A percentile compares a stretch with the other conserved stretches of the same genome.
phyloP scores from a whole-genome alignment of 2,797 vertebrate species.

The Potorous gilbertii region DNA sequence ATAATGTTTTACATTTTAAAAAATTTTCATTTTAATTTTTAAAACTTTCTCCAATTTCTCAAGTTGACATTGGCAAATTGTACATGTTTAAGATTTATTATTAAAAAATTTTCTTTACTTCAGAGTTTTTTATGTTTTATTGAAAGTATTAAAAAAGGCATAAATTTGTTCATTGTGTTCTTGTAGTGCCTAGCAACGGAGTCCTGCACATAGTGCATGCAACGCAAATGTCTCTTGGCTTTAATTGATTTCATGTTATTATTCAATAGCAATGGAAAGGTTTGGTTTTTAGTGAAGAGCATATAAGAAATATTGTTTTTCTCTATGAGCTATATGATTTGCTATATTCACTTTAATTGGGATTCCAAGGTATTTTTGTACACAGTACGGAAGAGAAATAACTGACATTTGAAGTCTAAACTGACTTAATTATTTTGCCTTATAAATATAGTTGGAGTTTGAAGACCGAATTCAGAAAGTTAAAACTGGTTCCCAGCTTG shows the following conservation, averaged over 20 bases:
- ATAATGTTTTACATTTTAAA: background rate
- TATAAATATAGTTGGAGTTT: conserved; percentile 84
- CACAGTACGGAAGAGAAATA: conserved; percentile 14
- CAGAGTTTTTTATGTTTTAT: background rate
- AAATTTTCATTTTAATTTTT: background rate
- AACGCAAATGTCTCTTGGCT: background rate
- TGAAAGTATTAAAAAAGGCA: conserved; percentile 3
- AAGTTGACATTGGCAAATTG: background rate
- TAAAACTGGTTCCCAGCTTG: conserved; percentile 80
- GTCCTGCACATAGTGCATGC: background rate
- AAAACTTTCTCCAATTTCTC: background rate
- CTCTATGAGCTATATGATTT: background rate
- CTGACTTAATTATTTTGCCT: conserved; percentile 21
- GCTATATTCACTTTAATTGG: background rate
- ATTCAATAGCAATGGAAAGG: background rate
- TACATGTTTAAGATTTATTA: background rate
- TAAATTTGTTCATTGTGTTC: background rate
- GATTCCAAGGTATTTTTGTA: conserved; percentile 21
- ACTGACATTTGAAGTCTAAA: conserved; percentile 34
- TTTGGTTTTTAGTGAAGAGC: background rate
- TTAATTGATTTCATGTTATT: background rate
- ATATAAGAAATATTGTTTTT: background rate
- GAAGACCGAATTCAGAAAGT: conserved; percentile 86
- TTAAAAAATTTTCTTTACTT: conserved; percentile 23
- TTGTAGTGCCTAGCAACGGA: background rate